Percentiles rank a stretch among this genome's conserved stretches.
phyloP scores from a whole-genome alignment of 2,113 vertebrate species.

The Parus major region DNA sequence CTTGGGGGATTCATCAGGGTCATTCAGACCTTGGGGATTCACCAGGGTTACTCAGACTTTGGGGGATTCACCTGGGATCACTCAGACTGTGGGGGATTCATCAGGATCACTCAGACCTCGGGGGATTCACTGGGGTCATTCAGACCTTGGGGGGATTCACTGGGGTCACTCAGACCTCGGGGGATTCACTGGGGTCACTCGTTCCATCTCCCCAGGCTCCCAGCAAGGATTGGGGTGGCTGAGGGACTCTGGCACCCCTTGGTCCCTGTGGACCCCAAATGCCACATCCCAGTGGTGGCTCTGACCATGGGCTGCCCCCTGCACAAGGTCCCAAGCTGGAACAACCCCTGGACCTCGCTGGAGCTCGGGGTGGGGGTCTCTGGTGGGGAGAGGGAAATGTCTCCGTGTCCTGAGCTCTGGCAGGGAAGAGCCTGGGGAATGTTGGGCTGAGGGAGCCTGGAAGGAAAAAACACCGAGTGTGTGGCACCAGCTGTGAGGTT shows the following conservation, averaged over 20 bases:
- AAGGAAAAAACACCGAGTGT: no score
- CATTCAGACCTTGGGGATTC: not conserved
- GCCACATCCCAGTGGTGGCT: not conserved
- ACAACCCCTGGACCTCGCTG: not conserved
- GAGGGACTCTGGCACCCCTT: fast-evolving
- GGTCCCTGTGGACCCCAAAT: fast-evolving
- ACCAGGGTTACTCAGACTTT: not conserved
- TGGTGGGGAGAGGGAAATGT: not conserved
- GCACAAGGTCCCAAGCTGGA: not conserved
- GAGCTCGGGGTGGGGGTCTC: not conserved
- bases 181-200: not conserved
- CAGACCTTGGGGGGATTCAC: not conserved
- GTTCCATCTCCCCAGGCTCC: fast-evolving
- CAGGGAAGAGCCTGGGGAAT: not conserved
- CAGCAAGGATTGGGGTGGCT: fast-evolving
- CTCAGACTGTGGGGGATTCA: fast-evolving
- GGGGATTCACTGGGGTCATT: not conserved
- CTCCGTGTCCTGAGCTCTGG: not conserved
- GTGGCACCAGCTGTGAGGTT: not conserved
- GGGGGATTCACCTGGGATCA: not conserved
- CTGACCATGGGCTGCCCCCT: not conserved
- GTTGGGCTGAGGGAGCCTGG: not conserved
- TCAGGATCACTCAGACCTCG: fast-evolving
- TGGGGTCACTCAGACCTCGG: not conserved
- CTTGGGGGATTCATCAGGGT: not conserved